A percentile compares a stretch with the other conserved stretches of the same genome.
Conservation (phyloP, 2,888 invertebrate species). For the Marasmarcha lunaedactyla region DNA sequence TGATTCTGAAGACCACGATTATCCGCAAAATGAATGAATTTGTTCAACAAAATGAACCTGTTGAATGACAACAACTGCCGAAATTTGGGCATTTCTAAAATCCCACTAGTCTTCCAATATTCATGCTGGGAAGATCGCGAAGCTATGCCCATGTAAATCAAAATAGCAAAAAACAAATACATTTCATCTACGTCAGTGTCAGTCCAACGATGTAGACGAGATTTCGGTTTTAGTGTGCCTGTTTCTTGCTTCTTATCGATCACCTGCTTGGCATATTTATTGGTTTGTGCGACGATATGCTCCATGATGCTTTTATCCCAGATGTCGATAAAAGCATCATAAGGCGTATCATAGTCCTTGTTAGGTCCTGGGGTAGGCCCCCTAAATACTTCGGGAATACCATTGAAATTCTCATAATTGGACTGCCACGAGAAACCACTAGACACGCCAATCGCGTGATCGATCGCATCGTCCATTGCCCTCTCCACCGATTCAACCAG, state of each 20-base stretch:
- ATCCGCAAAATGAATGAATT: too few relatives aligned
- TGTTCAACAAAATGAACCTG: too few relatives aligned
- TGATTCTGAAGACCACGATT: too few relatives aligned
- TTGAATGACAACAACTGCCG: too few relatives aligned
- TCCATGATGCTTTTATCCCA: constrained; percentile 16
- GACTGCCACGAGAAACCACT: constrained; percentile 8
- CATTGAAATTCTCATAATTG: constrained; percentile 15
- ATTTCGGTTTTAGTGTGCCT: constrained; percentile 6
- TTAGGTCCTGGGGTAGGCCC: constrained; percentile 16
- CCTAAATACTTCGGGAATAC: constrained; percentile 14
- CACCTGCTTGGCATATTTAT: constrained; percentile 17
- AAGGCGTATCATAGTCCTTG: constrained; percentile 13
- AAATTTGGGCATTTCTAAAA: too few relatives aligned
- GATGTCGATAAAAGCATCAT: constrained; percentile 16
- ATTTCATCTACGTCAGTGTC: constrained; percentile 15
- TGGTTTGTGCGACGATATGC: constrained; percentile 17
- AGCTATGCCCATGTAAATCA: too few relatives aligned
- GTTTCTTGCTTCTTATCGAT: constrained; percentile 9
- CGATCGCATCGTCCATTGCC: constrained; percentile 16
- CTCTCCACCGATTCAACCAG: constrained; percentile 8
- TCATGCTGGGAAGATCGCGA: too few relatives aligned
- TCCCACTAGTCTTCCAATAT: too few relatives aligned
- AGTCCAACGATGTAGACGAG: constrained; percentile 15
- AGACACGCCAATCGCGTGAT: constrained; percentile 9
- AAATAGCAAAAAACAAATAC: too few relatives aligned